Evolutionary conservation across 2,113 vertebrate genomes (phyloP), one percentile per base, ranked within the genome.

Genomic region (Macquaria ambigua): DNA sequence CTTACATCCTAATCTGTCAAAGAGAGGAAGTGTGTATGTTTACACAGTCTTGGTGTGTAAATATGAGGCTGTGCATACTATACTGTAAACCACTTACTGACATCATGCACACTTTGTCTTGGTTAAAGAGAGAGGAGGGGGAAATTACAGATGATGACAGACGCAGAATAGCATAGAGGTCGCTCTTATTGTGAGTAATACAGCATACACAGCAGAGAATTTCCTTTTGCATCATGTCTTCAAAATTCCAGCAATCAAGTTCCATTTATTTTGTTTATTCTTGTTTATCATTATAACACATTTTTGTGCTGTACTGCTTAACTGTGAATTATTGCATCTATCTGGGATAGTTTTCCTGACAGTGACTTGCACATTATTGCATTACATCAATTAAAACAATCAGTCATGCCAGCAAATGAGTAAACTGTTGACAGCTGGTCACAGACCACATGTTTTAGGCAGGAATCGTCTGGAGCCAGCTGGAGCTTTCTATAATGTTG

Each of bases 11-110:
- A 63, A 80, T 82, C 83, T 76, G 70, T 80, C 86, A 84, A 86
- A 89, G 69, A 84, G 68, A 88, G 86, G 87, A 92, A 88, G 73
- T 46, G 83, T 87, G 77, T 79, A 28, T 91, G 83, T 93, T 91
- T 88, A 91, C 78, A 90, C 48, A 86, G 85, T 62, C 69, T 72
- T 74, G 39, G 64, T 86, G 80, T 86, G 85, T 76, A 91, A 91
- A 94, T 80, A 92, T 66, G 71, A 82, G 66, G 68, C 64, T 0
- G 46, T 41, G 31, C 67, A 61, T 39, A 72, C 68, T n/a, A 63
- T 46, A 81, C 72, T 76, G 39, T 52, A 85, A 85, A 83, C 52
- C 79, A 82, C 41, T 79, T 39, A 73, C 23, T 77, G 58, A 70
- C 59, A 81, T 83, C 37, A 74, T 39, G 37, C 78, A 72, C 31